Base-by-base conservation (phyloP, 2,797 vertebrate species). In the Microctenopoma steveboyesi region DNA sequence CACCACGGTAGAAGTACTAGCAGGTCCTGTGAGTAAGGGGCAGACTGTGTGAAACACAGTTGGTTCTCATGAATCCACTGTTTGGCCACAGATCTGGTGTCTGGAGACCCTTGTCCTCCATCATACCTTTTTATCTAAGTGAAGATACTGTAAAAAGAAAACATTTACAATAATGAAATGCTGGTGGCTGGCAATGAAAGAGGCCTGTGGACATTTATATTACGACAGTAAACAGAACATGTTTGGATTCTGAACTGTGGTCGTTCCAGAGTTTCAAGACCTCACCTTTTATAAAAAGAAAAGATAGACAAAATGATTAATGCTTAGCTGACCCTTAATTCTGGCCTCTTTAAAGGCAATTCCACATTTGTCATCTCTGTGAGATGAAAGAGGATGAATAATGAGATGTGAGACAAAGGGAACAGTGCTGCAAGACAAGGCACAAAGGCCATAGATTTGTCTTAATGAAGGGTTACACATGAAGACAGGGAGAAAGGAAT, bases 401-500 rank as follows among this genome's bases (percentile, higher is more conserved):
- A 86, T 64, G 66, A 76, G 68, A 72, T 48, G 65, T 73, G 57
- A 62, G 39, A 54, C 69, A 56, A 60, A 68, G 37, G 51, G 68
- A 77, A 53, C 35, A 61, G 67, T 15, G 45, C 46, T 30, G 60
- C 65, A 49, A 7, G 72, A 69, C 63, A 15, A 79, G 69, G 66
- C 52, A 39, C 71, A 85, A 10, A 80, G 69, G 60, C 49, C 69
- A 85, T 69, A 69, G 49, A 74, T 86, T 67, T 65, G 68, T 69
- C 62, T 69, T 67, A 60, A 78, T 76, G 63, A 68, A 60, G 28
- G 49, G 37, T 52, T 53, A 69, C 53, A 61, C 45, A 58, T 7
- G 43, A 72, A 64, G 53, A 61, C 33, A 63, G 58, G 51, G 51
- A 75, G 12, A 47, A 67, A 67, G 43, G 33, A 75, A 56, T 13